These are phyloP conservation scores for Anarhynchus alexandrinus DNA, from an alignment of 2,113 vertebrate species.

Conservation along the genomic window DNA sequence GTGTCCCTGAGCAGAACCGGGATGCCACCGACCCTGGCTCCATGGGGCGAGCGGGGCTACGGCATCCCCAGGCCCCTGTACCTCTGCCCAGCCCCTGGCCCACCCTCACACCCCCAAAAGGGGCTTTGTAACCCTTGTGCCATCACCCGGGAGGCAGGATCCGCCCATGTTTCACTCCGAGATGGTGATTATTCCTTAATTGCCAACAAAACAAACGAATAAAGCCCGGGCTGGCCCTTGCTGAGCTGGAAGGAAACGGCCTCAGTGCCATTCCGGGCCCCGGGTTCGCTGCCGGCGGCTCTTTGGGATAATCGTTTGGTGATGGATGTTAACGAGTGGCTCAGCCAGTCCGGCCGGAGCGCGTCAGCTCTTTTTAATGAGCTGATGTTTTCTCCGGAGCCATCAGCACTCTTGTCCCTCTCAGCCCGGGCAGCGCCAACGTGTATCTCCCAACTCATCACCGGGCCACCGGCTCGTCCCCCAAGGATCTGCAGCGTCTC, in stretches of 20 bases:
- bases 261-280: not conserved
- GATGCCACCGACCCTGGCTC: accelerated
- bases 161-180: not conserved
- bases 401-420: not conserved
- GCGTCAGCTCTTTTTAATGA: not conserved
- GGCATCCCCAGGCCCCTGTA: accelerated
- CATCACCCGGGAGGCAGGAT: not conserved
- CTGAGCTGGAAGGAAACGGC: not conserved
- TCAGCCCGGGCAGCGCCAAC: accelerated
- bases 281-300: not conserved
- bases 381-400: not conserved
- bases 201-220: not conserved
- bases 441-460: not conserved
- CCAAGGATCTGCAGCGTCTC: not conserved
- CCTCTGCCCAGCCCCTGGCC: not conserved
- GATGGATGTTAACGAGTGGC: not conserved
- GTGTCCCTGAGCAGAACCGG: not conserved
- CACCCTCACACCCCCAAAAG: accelerated
- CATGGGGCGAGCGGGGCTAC: accelerated
- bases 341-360: not conserved
- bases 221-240: not conserved
- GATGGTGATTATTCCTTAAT: not conserved
- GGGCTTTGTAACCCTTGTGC: not conserved
- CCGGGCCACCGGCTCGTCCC: not conserved
- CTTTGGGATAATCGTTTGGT: not conserved